Evolutionary conservation across 2,888 invertebrate genomes (phyloP), one percentile per base, ranked within the genome.

Genomic region (Helleia helle): DNA sequence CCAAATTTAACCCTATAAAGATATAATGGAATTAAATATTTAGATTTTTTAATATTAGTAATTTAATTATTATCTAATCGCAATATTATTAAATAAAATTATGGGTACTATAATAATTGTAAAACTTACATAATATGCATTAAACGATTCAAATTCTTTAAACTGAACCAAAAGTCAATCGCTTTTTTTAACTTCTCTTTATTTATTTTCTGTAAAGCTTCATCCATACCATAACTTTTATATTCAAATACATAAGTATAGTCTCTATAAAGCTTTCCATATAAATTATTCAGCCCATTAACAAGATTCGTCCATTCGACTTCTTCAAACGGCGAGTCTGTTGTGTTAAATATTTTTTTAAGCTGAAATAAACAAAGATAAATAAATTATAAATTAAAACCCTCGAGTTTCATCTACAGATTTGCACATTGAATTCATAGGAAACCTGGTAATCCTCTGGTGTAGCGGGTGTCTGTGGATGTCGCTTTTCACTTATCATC

Each of bases 191-290:
- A 52, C 46, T 70, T 42, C 1, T 44, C 38, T 0, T 51, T 43
- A 0, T 72, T 47, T 1, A 49, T 42, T 0, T 17, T 43, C 40
- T 61, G 62, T 18, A 46, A 52, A 0, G 41, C 42, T 1, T 49
- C 50, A 31, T 66, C 55, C 74, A 83, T 75, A 3, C 65, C 65
- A 27, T 65, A 84, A 3, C 51, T 63, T 7, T 61, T 58, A 48
- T 62, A 80, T 36, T 77, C 65, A 39, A 83, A 71, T 1, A 84
- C 29, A 44, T 81, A 84, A 0, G 81, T 69, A 41, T 77, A 80
- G 34, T 76, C 72, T 0, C 47, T 44, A 11, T 73, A 60, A 4
- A 83, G 41, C 26, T 62, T 71, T 1, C 62, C 46, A 44, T 77
- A 80, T 0, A 84, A 46, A 1, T 54, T 49, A 44, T 75, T 74